Conservation (phyloP, 2,113 vertebrate genomes). For the Python bivittatus region DNA sequence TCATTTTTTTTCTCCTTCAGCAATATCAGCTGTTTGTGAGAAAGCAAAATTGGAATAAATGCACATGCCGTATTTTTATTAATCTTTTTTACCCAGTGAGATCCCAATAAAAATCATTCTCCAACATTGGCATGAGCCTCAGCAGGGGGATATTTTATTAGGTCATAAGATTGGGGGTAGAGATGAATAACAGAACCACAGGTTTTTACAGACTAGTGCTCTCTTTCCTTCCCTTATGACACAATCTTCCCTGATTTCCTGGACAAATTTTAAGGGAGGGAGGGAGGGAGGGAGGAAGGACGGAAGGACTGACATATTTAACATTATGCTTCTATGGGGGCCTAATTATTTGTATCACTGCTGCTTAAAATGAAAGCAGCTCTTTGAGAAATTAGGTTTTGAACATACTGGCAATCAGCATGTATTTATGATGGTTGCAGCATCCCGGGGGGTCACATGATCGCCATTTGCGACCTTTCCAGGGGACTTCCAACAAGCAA, state of each 20-base stretch:
- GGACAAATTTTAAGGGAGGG: background rate
- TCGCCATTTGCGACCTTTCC: too few species aligned
- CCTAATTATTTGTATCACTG: conserved; percentile 33
- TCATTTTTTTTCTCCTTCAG: background rate
- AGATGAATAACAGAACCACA: background rate
- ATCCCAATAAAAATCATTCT: background rate
- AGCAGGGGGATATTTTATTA: background rate
- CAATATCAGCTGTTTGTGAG: background rate
- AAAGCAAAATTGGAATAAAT: background rate
- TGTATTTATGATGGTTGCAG: too few species aligned
- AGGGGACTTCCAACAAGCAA: too few species aligned
- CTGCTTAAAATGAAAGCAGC: conserved; percentile 52
- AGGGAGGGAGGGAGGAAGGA: background rate
- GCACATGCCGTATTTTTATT: background rate
- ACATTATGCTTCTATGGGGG: background rate
- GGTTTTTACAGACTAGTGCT: background rate
- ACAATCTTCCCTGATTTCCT: background rate
- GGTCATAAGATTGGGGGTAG: background rate
- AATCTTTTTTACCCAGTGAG: background rate
- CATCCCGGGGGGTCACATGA: too few species aligned
- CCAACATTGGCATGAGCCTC: background rate
- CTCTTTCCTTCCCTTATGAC: background rate
- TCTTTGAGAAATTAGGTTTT: background rate
- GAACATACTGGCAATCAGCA: too few species aligned
- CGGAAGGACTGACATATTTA: background rate